Base-by-base conservation (phyloP, 2,113 vertebrate genomes). In the Salvelinus fontinalis region DNA sequence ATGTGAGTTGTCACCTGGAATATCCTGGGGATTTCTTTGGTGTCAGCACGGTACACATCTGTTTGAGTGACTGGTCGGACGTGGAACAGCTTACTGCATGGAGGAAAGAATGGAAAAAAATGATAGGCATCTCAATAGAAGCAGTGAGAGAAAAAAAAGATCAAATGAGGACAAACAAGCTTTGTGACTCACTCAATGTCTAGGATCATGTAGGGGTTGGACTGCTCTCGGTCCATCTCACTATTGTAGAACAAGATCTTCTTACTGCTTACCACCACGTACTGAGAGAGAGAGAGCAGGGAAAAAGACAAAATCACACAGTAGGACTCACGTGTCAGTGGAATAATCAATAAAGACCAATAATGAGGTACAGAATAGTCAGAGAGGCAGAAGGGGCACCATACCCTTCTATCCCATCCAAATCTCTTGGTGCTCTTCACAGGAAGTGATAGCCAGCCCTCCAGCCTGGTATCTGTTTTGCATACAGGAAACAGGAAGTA, bases 221-320 rank as follows among this genome's bases (percentile, higher is more conserved):
- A 95, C 27, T 95, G 96, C 67, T 99, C 97, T 87, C 95, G 93
- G 89, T 99, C 97, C 90, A 92, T 92, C 70, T 98, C 96, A 0
- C 94, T 98, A 90, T 98, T 93, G 84, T 99, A 99, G 92, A 99
- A 99, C 75, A 99, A 92, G 78, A 99, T 97, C 93, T 99, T 99
- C 93, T 96, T 98, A 90, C 98, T 99, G 95, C 97, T 99, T 71
- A 98, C 96, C 79, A 99, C 96, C 44, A 97, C 94, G 78, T 95
- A 99, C 97, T 99, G 34, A 39, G 34, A 27, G 22, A 26, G 81
- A 44, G 39, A 11, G 39, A 44, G 39, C 9, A 11, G 9, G 39
- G 9, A 2, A 44, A 11, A 44, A 11, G 9, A 2, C 2, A 2
- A 44, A 44, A 44, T 44, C 39, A 44, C 39, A 44, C 39, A 44